Conservation (phyloP, 2,113 vertebrate species). For the Caloenas nicobarica region DNA sequence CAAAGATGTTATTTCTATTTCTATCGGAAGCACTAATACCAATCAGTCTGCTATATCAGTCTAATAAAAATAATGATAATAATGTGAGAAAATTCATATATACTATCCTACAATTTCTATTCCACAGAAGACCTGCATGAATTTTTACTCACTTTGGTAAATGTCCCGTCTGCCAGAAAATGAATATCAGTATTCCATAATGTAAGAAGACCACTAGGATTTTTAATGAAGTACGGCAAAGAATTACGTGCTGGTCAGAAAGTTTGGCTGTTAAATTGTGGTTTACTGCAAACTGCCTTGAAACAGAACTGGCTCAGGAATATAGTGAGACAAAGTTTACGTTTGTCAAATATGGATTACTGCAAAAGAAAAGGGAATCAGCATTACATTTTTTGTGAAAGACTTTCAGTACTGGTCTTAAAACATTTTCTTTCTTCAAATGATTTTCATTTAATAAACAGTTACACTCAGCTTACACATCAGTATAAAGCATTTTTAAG, state of each 20-base stretch:
- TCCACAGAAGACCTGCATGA: not conserved
- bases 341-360: not conserved
- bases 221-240: not conserved
- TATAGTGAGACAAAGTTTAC: not conserved
- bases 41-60: not conserved
- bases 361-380: not conserved
- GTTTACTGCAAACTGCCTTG: not conserved
- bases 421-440: not conserved
- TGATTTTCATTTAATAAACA: not conserved
- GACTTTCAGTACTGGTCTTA: not conserved
- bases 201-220: not conserved
- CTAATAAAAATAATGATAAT: not conserved
- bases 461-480: not conserved
- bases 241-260: not conserved
- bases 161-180: not conserved
- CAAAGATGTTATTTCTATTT: not conserved
- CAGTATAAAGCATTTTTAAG: not conserved
- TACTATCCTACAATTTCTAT: not conserved
- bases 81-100: not conserved
- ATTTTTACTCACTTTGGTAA: not conserved
- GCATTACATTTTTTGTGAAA: not conserved
- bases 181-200: not conserved
- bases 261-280: not conserved
- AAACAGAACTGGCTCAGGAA: not conserved
- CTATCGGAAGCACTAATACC: not conserved